These are phyloP conservation scores for Spheniscus mendiculus DNA, from an alignment of 2,113 vertebrate species.

Conservation along the genomic window DNA sequence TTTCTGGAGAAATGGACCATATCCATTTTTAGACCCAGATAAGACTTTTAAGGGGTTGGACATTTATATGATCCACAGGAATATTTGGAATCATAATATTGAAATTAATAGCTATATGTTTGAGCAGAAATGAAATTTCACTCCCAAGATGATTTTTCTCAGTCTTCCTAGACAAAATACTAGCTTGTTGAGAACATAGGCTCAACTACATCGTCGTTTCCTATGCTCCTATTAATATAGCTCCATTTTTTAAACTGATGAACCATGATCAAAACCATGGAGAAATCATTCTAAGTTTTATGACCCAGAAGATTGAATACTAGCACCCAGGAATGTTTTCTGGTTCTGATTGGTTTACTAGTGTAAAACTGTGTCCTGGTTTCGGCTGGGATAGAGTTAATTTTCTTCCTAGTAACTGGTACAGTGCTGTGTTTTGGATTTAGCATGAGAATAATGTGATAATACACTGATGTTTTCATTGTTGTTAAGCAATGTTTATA, in stretches of 20 bases:
- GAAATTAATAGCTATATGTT: not conserved
- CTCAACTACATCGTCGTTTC: not conserved
- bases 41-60: not conserved
- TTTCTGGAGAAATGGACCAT: not conserved
- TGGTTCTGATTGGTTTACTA: not conserved
- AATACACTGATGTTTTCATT: no score
- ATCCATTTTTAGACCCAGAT: not conserved
- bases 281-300: not conserved
- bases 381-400: no score
- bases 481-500: no score
- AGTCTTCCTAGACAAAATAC: not conserved
- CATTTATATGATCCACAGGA: not conserved
- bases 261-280: not conserved
- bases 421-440: no score
- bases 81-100: not conserved
- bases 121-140: not conserved
- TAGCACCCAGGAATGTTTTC: not conserved
- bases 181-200: not conserved
- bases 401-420: no score
- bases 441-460: no score
- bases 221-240: not conserved
- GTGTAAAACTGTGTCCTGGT: not conserved
- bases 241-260: not conserved
- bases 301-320: not conserved
- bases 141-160: not conserved